Percentiles rank a stretch among this genome's conserved stretches.
Evolutionary conservation across 2,888 invertebrate species (phyloP).

Genomic region (Drosophila kanekoi): DNA sequence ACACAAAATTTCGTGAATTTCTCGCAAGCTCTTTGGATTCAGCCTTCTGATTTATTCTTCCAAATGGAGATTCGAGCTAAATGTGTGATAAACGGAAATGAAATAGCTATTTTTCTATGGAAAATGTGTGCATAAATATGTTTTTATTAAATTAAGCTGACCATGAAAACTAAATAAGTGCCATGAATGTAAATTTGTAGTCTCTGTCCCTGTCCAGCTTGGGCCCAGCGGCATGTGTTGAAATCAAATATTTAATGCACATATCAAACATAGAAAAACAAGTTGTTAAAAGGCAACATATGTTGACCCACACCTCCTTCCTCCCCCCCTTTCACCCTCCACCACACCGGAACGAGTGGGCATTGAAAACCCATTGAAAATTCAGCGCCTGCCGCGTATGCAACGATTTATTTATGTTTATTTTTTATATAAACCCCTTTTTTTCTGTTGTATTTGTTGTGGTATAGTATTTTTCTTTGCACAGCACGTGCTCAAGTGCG

Average conservation of each 20-base stretch:
- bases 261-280: slow-evolving; percentile 10
- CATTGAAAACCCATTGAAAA: slow-evolving; percentile 62
- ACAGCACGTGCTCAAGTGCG: slow-evolving; percentile 77
- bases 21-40: too few species aligned
- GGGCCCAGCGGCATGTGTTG: not conserved
- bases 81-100: too few species aligned
- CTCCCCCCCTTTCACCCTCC: not conserved
- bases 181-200: not conserved
- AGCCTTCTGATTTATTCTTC: too few species aligned
- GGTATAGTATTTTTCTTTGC: slow-evolving; percentile 47
- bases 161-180: too few species aligned
- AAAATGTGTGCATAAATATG: too few species aligned
- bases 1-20: too few species aligned
- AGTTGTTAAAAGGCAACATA: slow-evolving; percentile 7
- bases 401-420: slow-evolving; percentile 54
- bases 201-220: not conserved
- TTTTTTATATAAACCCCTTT: slow-evolving; percentile 10
- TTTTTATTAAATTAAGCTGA: too few species aligned
- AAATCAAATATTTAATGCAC: slow-evolving; percentile 12
- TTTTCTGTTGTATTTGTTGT: slow-evolving; percentile 30
- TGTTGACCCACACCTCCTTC: too few species aligned
- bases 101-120: too few species aligned
- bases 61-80: too few species aligned
- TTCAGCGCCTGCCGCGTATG: slow-evolving; percentile 38
- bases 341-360: not conserved